Evolutionary conservation across 2,888 invertebrate genomes (phyloP), one percentile per base, ranked within the genome.

Genomic region (Tenthredo mesomela): DNA sequence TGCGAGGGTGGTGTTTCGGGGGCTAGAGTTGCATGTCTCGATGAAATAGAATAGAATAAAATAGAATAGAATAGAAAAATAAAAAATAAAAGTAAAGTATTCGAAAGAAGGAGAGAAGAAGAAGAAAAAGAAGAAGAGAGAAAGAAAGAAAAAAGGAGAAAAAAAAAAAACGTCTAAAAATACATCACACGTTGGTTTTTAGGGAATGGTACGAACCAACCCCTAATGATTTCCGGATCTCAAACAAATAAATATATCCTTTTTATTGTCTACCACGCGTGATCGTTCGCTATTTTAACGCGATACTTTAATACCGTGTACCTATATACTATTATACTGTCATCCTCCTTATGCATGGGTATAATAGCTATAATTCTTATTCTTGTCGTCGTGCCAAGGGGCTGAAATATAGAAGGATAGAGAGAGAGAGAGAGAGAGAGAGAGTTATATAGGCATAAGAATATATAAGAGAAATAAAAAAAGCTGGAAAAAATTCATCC

Each of bases 231-330:
- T 82, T 82, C 82, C 82, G 82, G 43, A 82, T 82, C 25, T 82
- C 82, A 47, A 82, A 82, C 82, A 82, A 67, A 82, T 67, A 82
- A 82, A 82, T 82, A 82, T 67, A 82, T 67, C 82, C 82, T 67
- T 82, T 82, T 82, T 82, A 67, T 82, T 82, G 47, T 43, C 61
- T 40, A 37, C n/a, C 47, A 50, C 50, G 77, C 25, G 50, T 25
- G 50, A 25, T 40, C 43, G 40, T 43, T 73, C 37, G 71, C n/a
- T 47, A 29, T 77, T 50, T 77, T 47, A 33, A 77, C 43, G 43
- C 77, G 77, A 50, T 77, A 54, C n/a, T 73, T 73, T 73, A 73
- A 73, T 73, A 25, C 73, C 73, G n/a, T 21, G 73, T 43, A 33
- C 12, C n/a, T 40, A 33, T 61, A 61, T 12, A 21, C 3, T 5